These are phyloP conservation scores for Drosophila falleni DNA, from an alignment of 2,888 invertebrate species.

Conservation along the genomic window DNA sequence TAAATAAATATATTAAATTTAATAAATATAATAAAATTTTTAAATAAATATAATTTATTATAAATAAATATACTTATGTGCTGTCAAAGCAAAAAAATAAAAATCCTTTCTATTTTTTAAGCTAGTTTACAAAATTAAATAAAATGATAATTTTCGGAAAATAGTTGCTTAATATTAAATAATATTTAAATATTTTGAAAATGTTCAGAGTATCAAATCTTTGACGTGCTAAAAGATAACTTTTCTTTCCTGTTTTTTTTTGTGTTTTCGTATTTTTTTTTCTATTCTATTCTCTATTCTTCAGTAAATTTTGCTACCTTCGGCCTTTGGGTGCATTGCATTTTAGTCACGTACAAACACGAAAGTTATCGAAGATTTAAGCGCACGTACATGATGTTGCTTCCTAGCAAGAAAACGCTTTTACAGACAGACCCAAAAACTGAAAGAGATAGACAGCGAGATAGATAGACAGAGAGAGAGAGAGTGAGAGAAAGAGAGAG, in stretches of 20 bases:
- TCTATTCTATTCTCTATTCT: conserved; percentile 38
- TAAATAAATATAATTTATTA: too few species aligned
- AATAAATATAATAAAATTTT: too few species aligned
- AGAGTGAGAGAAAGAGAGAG: too few species aligned
- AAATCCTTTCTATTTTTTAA: neutral
- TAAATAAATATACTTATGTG: too few species aligned
- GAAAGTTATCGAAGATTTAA: conserved; percentile 80
- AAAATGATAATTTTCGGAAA: neutral
- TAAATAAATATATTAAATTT: too few species aligned
- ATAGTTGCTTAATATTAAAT: neutral
- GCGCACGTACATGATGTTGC: conserved; percentile 76
- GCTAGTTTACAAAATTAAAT: neutral
- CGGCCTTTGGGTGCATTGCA: conserved; percentile 62
- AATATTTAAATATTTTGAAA: neutral
- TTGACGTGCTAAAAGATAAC: neutral
- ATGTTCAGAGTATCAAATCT: neutral
- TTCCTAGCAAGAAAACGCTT: conserved; percentile 50
- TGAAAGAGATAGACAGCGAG: neutral
- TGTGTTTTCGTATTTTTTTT: conserved; percentile 12
- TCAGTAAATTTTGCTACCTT: conserved; percentile 46
- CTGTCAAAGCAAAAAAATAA: neutral
- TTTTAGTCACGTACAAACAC: conserved; percentile 75
- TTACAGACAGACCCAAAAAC: conserved; percentile 16
- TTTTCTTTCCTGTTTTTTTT: neutral
- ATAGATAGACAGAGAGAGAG: neutral